Evolutionary conservation across 2,113 vertebrate genomes (phyloP), one percentile per base, ranked within the genome.

Genomic region (Siniperca knerii): DNA sequence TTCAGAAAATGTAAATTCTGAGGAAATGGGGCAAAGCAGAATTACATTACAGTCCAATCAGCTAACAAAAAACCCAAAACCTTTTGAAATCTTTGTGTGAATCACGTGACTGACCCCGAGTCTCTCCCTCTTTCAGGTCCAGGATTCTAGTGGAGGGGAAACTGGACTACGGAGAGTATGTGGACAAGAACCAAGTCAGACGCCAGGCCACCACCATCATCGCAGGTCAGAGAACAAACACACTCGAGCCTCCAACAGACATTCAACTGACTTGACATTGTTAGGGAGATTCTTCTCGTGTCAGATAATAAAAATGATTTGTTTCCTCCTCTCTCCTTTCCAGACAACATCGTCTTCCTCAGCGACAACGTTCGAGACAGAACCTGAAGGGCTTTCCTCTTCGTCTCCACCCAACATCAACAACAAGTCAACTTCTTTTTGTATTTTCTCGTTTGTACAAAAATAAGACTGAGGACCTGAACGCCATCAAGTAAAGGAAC

Each of bases 341-440:
- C 96, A 99, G 98, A 99, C 93, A 99, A 98, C 91, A 98, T 99
- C 46, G 93, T 99, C 90, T 99, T 99, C 94, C 95, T 99, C 92
- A 98, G 96, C 44, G 98, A 99, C 57, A 94, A 92, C 70, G 0
- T 84, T 0, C 96, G 93, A 88, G 98, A 99, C 12, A 96, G 95
- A 89, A 77, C 21, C 2, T 98, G 95, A 98, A 62, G 35, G 18
- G 11, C 8, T n/a, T 35, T 55, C 2, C 13, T 23, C 5, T 54
- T 40, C 12, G 1, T 64, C 60, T 58, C 33, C 33, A n/a, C 66
- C 58, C 48, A 16, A 6, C 35, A 2, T 2, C 65, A 15, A 37
- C 61, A 29, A 16, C 72, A 20, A 73, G n/a, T 46, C 69, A 4
- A 18, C 62, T 71, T 62, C 18, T 88, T 88, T 67, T 52, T 91